Conservation (phyloP, 2,797 vertebrate species). For the Sebastes matsubarae region DNA sequence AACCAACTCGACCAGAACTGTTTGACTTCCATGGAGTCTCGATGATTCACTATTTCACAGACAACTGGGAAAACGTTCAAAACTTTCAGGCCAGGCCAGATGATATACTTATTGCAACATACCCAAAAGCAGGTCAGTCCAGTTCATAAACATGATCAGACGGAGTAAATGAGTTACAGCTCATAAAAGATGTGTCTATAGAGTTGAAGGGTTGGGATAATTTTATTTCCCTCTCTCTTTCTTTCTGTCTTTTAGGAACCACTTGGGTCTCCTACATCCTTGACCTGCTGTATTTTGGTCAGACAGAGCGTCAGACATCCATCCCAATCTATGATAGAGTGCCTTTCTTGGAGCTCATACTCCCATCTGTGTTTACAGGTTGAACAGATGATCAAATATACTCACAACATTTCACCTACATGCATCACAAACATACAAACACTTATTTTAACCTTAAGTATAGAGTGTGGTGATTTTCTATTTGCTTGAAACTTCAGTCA, state of each 20-base stretch:
- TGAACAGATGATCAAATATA: not conserved
- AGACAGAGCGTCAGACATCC: slow-evolving; percentile 57
- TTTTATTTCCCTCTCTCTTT: not conserved
- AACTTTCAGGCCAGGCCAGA: slow-evolving; percentile 78
- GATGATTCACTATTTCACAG: slow-evolving; percentile 67
- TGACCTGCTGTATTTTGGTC: slow-evolving; percentile 74
- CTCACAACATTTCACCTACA: not conserved
- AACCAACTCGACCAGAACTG: not conserved
- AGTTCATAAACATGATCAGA: not conserved
- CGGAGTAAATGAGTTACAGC: not conserved
- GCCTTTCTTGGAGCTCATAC: slow-evolving; percentile 65
- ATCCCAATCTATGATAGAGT: slow-evolving; percentile 69
- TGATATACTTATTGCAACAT: slow-evolving; percentile 76
- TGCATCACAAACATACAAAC: not conserved
- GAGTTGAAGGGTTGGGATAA: not conserved
- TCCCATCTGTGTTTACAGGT: slow-evolving; percentile 48
- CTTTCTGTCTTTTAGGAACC: slow-evolving; percentile 56
- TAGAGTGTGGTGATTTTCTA: not conserved
- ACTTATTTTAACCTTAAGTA: not conserved
- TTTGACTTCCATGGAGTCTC: slow-evolving; percentile 68
- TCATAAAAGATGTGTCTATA: not conserved
- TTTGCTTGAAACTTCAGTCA: not conserved
- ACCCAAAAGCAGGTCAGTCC: slow-evolving; percentile 77
- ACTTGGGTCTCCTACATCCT: slow-evolving; percentile 78
- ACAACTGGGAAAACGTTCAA: slow-evolving; percentile 76